phyloP scores from a whole-genome alignment of 37 sponge, comb jelly and placozoan species.

The Diacarnus erythraeanus region DNA sequence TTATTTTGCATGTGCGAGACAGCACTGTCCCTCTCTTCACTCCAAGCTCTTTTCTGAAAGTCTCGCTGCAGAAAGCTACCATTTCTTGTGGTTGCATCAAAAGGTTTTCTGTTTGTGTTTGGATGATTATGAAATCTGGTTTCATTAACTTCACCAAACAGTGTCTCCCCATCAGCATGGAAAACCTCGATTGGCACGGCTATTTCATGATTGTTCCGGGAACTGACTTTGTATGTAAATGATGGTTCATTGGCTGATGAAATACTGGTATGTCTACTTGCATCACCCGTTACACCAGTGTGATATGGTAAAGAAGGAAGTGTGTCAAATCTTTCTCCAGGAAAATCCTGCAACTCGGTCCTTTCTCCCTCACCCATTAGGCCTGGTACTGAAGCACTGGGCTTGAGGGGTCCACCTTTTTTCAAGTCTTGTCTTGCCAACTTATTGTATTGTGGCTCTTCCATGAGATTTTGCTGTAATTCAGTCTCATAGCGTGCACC shows the following conservation, averaged over 20 bases:
- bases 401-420: not conserved
- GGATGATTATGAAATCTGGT: not conserved
- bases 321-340: too few species aligned
- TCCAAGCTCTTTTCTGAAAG: not conserved
- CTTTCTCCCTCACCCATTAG: too few species aligned
- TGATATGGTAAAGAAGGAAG: too few species aligned
- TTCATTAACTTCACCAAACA: not conserved
- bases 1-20: too few species aligned
- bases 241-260: not conserved
- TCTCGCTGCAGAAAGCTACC: not conserved
- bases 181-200: not conserved
- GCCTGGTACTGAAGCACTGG: too few species aligned
- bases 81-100: not conserved
- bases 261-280: not conserved
- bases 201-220: not conserved
- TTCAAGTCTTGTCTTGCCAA: not conserved
- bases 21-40: not conserved
- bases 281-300: too few species aligned
- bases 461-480: not conserved
- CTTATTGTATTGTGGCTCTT: not conserved
- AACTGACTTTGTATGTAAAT: not conserved
- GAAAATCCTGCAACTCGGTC: too few species aligned
- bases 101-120: not conserved
- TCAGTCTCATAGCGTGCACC: conserved; percentile 10
- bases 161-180: not conserved